Percentiles rank a stretch among this genome's conserved stretches.
Conservation (phyloP, 2,113 vertebrate genomes). For the Coregonus clupeaformis region DNA sequence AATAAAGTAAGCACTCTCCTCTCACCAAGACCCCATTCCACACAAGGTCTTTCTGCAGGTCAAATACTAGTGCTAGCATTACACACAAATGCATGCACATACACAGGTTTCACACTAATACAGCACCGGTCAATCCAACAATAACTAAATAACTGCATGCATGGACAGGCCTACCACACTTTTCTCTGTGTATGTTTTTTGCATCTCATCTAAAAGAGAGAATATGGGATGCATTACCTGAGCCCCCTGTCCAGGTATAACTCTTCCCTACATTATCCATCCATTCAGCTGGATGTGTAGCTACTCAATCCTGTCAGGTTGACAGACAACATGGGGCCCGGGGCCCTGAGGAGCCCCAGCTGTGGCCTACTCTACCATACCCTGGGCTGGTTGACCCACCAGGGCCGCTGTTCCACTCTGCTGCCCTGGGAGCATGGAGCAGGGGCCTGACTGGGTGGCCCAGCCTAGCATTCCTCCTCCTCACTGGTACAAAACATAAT, state of each 20-base stretch:
- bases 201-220: not conserved
- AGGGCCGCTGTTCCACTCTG: slow-evolving; percentile 52
- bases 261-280: slow-evolving; percentile 24
- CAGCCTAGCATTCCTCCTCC: too few relatives aligned
- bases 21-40: slow-evolving; percentile 81
- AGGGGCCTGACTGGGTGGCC: not conserved
- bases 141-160: too few relatives aligned
- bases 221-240: slow-evolving; percentile 15
- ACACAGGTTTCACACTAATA: slow-evolving; percentile 2
- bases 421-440: slow-evolving; percentile 49
- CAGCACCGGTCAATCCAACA: too few relatives aligned
- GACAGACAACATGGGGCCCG: slow-evolving; percentile 34
- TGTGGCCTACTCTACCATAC: slow-evolving; percentile 50
- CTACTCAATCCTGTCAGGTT: slow-evolving; percentile 56
- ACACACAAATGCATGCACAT: slow-evolving; percentile 31
- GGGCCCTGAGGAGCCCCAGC: slow-evolving; percentile 51
- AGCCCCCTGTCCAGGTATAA: slow-evolving; percentile 34
- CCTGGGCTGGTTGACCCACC: slow-evolving; percentile 30
- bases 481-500: too few relatives aligned
- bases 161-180: not conserved
- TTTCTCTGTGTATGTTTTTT: not conserved
- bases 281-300: slow-evolving; percentile 51
- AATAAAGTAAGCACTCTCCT: slow-evolving; percentile 88
- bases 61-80: slow-evolving; percentile 77
- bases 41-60: slow-evolving; percentile 94